Base-by-base conservation (phyloP, 2,797 vertebrate species). In the Enteromius afrohamiltoni region DNA sequence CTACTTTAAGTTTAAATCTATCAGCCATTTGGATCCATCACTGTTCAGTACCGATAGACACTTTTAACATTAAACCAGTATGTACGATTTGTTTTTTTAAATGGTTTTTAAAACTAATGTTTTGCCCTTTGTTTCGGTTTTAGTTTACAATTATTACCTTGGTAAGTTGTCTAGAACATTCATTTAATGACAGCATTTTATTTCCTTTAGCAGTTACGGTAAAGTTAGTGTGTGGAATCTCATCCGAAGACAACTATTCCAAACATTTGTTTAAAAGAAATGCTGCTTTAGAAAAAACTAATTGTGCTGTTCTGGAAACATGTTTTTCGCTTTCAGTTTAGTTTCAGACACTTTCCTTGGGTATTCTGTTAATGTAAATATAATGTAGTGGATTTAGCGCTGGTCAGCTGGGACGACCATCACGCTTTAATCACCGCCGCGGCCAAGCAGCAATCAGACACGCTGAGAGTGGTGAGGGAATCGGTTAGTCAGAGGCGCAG, bases 391-490 rank as follows among this genome's bases (percentile, higher is more conserved):
- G 45, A 68, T 68, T 79, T 67, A 58, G 67, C 4, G n/a, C 13
- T 31, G 37, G 77, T 80, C 77, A 83, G n/a, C 42, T 67, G 60
- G 64, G 78, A 81, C 17, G 9, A 45, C 34, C 70, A 84, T 64
- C 37, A 11, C 58, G 45, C 29, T 81, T 86, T 81, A 86, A 80
- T 77, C 77, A 76, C 64, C 71, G 21, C 14, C 2, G 4, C 21
- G 47, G n/a, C 19, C 60, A 64, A 51, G 13, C 67, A 51, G 53
- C 42, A 60, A 64, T 85, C 64, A 67, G 29, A 45, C 9, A 3
- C 7, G 1, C 14, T 31, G 8, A 83, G 26, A 77, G 73, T 2
- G 26, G 51, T 19, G 29, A 58, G 82, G 82, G 82, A 80, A 81
- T 77, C 69, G 55, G 74, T 80, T 75, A 6, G 53, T 80, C 31